Percentiles rank a stretch among this genome's conserved stretches.
Evolutionary conservation across 2,888 invertebrate species (phyloP).

Genomic region (Gymnosoma rotundatum): DNA sequence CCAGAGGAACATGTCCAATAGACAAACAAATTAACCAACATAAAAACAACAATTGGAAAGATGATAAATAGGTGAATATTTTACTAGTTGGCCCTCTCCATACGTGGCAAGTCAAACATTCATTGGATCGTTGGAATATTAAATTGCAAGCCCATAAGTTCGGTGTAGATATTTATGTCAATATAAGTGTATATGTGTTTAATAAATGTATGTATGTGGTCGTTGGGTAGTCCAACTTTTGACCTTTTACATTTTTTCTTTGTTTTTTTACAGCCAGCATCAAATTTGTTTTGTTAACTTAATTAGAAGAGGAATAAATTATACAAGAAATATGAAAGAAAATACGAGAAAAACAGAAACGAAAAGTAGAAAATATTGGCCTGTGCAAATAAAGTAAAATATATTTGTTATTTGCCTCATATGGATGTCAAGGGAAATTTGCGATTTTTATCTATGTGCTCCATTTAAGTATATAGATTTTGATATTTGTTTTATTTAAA

Average conservation of each 20-base stretch:
- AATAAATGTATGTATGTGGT: slow-evolving; percentile 50
- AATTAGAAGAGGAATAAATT: slow-evolving; percentile 35
- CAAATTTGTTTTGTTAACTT: slow-evolving; percentile 62
- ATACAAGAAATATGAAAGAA: too few species aligned
- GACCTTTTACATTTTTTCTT: slow-evolving; percentile 35
- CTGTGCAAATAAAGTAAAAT: too few species aligned
- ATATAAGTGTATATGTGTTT: neutral
- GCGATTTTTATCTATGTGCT: too few species aligned
- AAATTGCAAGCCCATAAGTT: slow-evolving; percentile 7
- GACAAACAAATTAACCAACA: slow-evolving; percentile 28
- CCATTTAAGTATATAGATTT: too few species aligned
- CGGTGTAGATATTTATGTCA: neutral
- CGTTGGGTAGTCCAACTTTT: slow-evolving; percentile 49
- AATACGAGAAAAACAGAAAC: too few species aligned
- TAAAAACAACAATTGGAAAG: slow-evolving; percentile 51
- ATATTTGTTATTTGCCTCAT: too few species aligned
- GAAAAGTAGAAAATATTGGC: too few species aligned
- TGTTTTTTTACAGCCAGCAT: neutral
- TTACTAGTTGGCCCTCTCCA: slow-evolving; percentile 46
- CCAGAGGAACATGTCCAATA: slow-evolving; percentile 10
- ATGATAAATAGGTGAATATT: slow-evolving; percentile 62
- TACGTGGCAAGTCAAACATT: slow-evolving; percentile 17
- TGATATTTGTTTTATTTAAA: too few species aligned
- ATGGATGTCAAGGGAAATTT: too few species aligned
- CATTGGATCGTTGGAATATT: slow-evolving; percentile 46